phyloP scores from a whole-genome alignment of 2,888 invertebrate species.

The Aleiodes leptofemur region DNA sequence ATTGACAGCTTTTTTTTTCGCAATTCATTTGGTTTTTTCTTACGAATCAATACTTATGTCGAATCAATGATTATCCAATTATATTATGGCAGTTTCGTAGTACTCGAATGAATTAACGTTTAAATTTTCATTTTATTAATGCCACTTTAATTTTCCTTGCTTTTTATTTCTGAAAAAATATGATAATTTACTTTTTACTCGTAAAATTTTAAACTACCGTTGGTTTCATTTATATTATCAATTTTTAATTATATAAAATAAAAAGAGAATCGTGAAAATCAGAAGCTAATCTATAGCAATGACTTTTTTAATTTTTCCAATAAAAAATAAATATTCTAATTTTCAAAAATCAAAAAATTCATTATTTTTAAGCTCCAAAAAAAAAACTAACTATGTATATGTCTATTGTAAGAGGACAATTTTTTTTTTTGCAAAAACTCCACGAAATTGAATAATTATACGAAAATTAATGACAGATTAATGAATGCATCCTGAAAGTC shows the following conservation, averaged over 20 bases:
- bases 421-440: background rate
- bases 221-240: background rate
- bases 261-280: background rate
- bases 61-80: slow-evolving; percentile 25
- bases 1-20: background rate
- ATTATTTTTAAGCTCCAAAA: background rate
- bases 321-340: background rate
- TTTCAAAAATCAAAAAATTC: background rate
- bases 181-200: slow-evolving; percentile 2
- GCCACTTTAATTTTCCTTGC: background rate
- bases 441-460: slow-evolving; percentile 1
- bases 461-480: slow-evolving; percentile 18
- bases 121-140: background rate
- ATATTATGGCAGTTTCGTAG: slow-evolving; percentile 18
- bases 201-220: background rate
- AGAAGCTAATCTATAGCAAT: background rate
- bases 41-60: too few species aligned
- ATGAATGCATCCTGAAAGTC: slow-evolving; percentile 15
- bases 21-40: background rate
- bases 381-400: too few species aligned
- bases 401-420: background rate
- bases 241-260: background rate
- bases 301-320: background rate
- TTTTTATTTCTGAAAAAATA: slow-evolving; percentile 17
- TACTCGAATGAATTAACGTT: background rate